Base-by-base conservation (phyloP, 1,140 invertebrate genomes). In the Ylistrum balloti region DNA sequence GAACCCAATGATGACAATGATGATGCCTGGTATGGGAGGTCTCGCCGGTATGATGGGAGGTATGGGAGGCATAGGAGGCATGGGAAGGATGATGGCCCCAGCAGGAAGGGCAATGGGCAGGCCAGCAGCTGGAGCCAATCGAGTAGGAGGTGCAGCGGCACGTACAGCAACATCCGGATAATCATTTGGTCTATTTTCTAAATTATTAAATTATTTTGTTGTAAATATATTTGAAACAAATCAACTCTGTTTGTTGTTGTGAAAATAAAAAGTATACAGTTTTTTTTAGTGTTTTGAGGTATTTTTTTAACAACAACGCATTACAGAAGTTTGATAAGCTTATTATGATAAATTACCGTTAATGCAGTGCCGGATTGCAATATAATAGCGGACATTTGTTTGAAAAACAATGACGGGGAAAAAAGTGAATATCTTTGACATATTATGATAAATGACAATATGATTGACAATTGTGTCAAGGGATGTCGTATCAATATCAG, bases 191-290 rank as follows among this genome's bases (percentile, higher is more conserved):
- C 13, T 22, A 20, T 22, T 74, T 9, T 28, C 56, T 74, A 28
- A 74, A 74, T 74, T 74, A 74, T 74, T 74, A 74, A 74, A 74
- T 74, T 74, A 74, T 74, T 74, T 74, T 74, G 56, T 74, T 74
- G 56, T 74, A 28, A 74, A 28, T 74, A 74, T 74, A 17, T 56
- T 11, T 56, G 7, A 56, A 38, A 17, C 20, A 45, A 74, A 74
- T n/a, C 56, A 74, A 74, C 56, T 9, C 41, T 74, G 56, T 74
- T 74, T 28, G 28, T 74, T 74, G 56, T 74, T 74, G 56, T 5
- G 5, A 28, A 5, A 74, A 74, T 74, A 74, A 74, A 74, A 3
- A 48, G 22, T 20, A 48, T 10, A 48, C 11, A 48, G 22, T 22
- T 9, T 17, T n/a, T n/a, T n/a, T n/a, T n/a, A n/a, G 45, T 48